Conservation (phyloP, 2,888 invertebrate genomes). For the Sarcophaga rosellei region DNA sequence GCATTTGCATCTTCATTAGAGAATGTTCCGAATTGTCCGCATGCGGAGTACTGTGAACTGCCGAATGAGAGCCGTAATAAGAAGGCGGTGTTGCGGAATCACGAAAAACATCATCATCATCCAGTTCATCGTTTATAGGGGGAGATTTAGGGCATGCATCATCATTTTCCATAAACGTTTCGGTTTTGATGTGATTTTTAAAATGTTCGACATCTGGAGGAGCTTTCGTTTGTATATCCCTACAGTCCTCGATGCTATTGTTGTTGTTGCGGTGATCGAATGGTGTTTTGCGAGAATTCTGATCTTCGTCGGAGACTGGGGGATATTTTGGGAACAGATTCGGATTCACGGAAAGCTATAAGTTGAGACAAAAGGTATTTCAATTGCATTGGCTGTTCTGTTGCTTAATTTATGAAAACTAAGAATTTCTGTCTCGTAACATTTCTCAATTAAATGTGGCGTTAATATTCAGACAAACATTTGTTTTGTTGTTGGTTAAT, state of each 20-base stretch:
- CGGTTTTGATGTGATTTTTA: slow-evolving; percentile 53
- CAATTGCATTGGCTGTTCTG: background rate
- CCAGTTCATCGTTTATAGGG: slow-evolving; percentile 40
- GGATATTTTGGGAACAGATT: slow-evolving; percentile 60
- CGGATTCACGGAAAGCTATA: slow-evolving; percentile 57
- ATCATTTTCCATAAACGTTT: slow-evolving; percentile 44
- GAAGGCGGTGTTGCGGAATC: slow-evolving; percentile 43
- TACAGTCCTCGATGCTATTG: background rate
- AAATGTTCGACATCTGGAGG: slow-evolving; percentile 20
- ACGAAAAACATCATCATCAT: slow-evolving; percentile 59
- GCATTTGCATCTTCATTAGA: slow-evolving; percentile 90
- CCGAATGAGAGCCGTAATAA: slow-evolving; percentile 22
- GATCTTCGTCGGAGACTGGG: slow-evolving; percentile 42
- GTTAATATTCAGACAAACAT: slow-evolving; percentile 28
- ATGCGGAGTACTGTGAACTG: slow-evolving; percentile 60
- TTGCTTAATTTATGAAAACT: background rate
- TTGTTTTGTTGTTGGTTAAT: background rate
- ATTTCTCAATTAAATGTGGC: slow-evolving; percentile 56
- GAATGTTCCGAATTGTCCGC: slow-evolving; percentile 86
- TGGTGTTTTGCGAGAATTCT: slow-evolving; percentile 29
- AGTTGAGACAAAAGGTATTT: slow-evolving; percentile 1
- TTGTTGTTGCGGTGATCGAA: slow-evolving; percentile 39
- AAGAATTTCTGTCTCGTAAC: slow-evolving; percentile 2
- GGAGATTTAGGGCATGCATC: slow-evolving; percentile 33
- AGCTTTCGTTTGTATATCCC: slow-evolving; percentile 12